phyloP scores from a whole-genome alignment of 2,797 vertebrate genomes.

The Huso huso region DNA sequence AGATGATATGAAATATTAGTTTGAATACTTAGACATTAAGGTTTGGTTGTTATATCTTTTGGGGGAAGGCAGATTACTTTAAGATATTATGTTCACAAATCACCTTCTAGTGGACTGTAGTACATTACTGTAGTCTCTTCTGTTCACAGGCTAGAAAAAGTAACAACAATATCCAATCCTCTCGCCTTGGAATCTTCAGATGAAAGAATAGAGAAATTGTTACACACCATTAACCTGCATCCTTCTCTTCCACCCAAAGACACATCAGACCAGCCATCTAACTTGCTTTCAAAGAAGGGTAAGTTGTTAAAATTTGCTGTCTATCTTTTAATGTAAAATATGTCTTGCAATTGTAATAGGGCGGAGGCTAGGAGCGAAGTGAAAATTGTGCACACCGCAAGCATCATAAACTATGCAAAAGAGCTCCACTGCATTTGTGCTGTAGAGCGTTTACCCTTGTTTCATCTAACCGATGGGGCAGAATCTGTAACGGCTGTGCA shows the following conservation, averaged over 20 bases:
- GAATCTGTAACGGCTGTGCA: too few relatives aligned
- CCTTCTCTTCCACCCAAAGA: constrained; percentile 41
- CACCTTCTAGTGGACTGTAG: neutral
- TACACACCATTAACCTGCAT: constrained; percentile 55
- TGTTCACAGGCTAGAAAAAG: constrained; percentile 42
- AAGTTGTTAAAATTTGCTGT: constrained; percentile 10
- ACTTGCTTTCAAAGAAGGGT: constrained; percentile 65
- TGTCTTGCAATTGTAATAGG: too few relatives aligned
- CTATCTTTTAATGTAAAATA: too few relatives aligned
- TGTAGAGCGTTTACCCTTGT: too few relatives aligned
- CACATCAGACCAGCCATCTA: constrained; percentile 27
- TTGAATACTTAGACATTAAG: too few relatives aligned
- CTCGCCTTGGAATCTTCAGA: constrained; percentile 59
- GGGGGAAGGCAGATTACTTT: neutral
- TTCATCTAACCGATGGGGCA: too few relatives aligned
- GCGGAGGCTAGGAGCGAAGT: too few relatives aligned
- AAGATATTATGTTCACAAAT: neutral
- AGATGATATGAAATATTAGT: neutral
- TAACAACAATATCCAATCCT: constrained; percentile 67
- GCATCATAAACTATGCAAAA: too few relatives aligned
- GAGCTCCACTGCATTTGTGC: too few relatives aligned
- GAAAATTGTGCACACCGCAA: too few relatives aligned
- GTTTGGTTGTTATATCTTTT: neutral
- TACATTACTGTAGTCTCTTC: neutral
- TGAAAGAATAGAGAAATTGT: constrained; percentile 63